phyloP scores from a whole-genome alignment of 2,888 invertebrate species.

The Cyaniris semiargus region DNA sequence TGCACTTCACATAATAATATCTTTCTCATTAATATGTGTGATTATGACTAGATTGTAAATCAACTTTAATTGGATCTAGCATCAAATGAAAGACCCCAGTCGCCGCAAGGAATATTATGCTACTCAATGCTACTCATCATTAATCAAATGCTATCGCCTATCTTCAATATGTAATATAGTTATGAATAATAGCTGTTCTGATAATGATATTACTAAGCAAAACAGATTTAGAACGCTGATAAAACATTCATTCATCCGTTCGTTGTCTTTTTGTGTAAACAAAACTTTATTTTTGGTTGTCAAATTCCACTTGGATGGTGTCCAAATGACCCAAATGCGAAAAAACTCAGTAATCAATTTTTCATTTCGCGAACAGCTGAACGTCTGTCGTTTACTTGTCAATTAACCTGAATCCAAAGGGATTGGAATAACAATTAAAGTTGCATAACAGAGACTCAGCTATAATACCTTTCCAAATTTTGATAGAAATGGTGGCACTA shows the following conservation, averaged over 20 bases:
- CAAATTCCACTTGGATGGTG: conserved; percentile 61
- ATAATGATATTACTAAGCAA: conserved; percentile 3
- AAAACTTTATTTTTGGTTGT: conserved; percentile 53
- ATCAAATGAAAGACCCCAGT: neutral
- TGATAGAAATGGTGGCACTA: no score
- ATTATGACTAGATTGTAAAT: conserved; percentile 3
- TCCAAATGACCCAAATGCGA: conserved; percentile 74
- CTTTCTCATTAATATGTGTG: neutral
- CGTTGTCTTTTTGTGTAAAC: conserved; percentile 48
- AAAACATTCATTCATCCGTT: conserved; percentile 14
- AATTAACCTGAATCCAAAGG: conserved; percentile 40
- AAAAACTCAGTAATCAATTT: conserved; percentile 54
- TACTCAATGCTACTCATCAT: neutral
- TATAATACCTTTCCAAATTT: neutral
- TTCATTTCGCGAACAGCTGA: conserved; percentile 54
- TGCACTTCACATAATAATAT: neutral
- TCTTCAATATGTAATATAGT: conserved; percentile 4
- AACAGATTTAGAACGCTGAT: neutral
- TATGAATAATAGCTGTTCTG: conserved; percentile 3
- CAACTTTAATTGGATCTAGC: neutral
- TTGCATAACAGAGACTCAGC: neutral
- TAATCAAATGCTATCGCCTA: conserved; percentile 2
- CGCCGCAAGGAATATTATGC: neutral
- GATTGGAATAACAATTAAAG: conserved; percentile 37
- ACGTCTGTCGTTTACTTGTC: conserved; percentile 38